Evolutionary conservation across 64 coral and sea anemone genomes (phyloP), one percentile per base, ranked within the genome.

Genomic region (Dendrophyllia cribrosa): DNA sequence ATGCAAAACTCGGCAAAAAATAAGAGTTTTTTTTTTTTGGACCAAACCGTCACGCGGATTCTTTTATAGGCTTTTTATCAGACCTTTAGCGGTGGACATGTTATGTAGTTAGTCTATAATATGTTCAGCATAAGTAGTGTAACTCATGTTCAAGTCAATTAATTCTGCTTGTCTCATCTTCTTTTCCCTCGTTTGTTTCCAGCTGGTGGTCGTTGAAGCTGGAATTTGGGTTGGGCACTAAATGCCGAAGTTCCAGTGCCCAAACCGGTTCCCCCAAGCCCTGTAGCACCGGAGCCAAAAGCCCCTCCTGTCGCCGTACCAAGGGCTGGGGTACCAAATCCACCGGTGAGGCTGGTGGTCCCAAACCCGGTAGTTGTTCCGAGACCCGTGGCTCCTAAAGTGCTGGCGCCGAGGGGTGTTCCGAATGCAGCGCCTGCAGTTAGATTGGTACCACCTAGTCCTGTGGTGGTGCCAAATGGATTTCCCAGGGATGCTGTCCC

Each of bases 131-230:
- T 4, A 75, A 49, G 72, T 17, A 49, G 4, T 7, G 9, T 4
- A 17, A 46, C 43, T 75, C 44, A 48, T 14, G 44, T 20, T 49
- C 46, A 20, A 75, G 46, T 49, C 7, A n/a, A 8, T 51, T 17
- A 5, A 16, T 56, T 12, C 5, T 12, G 53, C 53, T 56, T 56
- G 46, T 45, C 46, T 84, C 22, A 93, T 87, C 91, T 86, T 58
- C 85, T 86, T 78, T 93, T 93, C 11, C 91, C 91, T 93, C 91
- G n/a, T 23, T 93, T 93, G 22, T 87, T 93, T 11, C 91, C 91
- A 78, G 91, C 73, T 11, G 91, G 91, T 43, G 91, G 91, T 24
- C 79, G 66, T 66, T 93, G 91, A 79, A 93, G 72, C 62, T 93
- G 81, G 79, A 93, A 93, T 64, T 85, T 92, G 0, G 68, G 86